Conservation (phyloP, 2,888 invertebrate species). For the Drosophila falleni region DNA sequence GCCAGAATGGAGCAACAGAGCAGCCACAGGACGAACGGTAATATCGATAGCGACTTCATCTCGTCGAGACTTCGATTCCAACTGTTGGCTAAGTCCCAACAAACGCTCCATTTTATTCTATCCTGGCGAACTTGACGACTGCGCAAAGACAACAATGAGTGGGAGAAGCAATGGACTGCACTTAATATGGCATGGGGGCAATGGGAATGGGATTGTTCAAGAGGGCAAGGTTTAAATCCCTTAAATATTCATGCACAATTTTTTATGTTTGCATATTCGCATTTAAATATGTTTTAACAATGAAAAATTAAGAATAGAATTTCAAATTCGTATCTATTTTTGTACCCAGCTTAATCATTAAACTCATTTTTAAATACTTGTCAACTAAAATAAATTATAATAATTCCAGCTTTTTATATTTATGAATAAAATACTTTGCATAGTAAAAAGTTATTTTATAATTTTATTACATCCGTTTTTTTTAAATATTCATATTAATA, state of each 20-base stretch:
- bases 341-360: neutral
- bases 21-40: constrained; percentile 51
- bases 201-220: neutral
- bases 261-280: constrained; percentile 23
- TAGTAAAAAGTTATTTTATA: too few species aligned
- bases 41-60: constrained; percentile 51
- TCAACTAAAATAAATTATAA: neutral
- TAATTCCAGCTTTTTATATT: too few species aligned
- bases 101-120: constrained; percentile 38
- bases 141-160: constrained; percentile 35
- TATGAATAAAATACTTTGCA: too few species aligned
- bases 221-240: neutral
- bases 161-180: constrained; percentile 37
- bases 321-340: constrained; percentile 6
- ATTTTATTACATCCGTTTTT: too few species aligned
- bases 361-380: neutral
- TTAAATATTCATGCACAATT: constrained; percentile 41
- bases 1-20: constrained; percentile 48
- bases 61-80: constrained; percentile 16
- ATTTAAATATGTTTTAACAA: constrained; percentile 17
- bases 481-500: too few species aligned
- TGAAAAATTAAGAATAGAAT: neutral
- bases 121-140: constrained; percentile 27
- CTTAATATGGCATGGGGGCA: constrained; percentile 19
- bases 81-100: constrained; percentile 18